Base-by-base conservation (phyloP, 2,797 vertebrate genomes). In the Sebastes baramenuke region DNA sequence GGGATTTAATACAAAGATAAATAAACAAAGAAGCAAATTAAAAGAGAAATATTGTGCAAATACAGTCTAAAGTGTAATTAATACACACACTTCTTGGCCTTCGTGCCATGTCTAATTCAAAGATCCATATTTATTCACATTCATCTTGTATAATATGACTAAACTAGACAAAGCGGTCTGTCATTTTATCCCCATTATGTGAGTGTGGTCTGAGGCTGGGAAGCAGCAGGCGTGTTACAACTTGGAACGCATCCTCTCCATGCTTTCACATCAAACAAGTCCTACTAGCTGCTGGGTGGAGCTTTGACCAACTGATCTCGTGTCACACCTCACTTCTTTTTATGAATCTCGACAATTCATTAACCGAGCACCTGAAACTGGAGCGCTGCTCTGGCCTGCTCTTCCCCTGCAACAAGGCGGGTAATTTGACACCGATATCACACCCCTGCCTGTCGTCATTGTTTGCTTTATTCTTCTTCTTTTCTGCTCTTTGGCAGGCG, bases 381-480 rank as follows among this genome's bases (percentile, higher is more conserved):
- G 67, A 89, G 71, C 7, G 1, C 56, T 36, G 13, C 13, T 42
- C 38, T 16, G 13, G 34, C 30, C 6, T 11, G 27, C 56, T 67
- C 36, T 18, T 6, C 13, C 5, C 10, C 59, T 65, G 38, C 77
- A 80, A 56, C 55, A 72, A 71, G 59, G 42, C 46, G 0, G 34
- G 88, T 87, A 83, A 88, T 29, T 0, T 18, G 73, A 92, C 68
- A 82, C 88, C 16, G 0, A 67, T 56, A 58, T 77, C 67, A 58
- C 73, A 72, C 73, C 78, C 88, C 88, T 67, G 32, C 29, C 74
- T 24, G 34, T 72, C 68, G 38, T 74, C 70, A 70, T 87, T 90
- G 82, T 91, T 84, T 80, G 69, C 71, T 32, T 74, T 66, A 30
- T 24, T 68, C 38, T 52, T 54, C 27, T 71, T 2, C n/a, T 52